Conservation (phyloP, 2,797 vertebrate species). For the Labeo calbasu region DNA sequence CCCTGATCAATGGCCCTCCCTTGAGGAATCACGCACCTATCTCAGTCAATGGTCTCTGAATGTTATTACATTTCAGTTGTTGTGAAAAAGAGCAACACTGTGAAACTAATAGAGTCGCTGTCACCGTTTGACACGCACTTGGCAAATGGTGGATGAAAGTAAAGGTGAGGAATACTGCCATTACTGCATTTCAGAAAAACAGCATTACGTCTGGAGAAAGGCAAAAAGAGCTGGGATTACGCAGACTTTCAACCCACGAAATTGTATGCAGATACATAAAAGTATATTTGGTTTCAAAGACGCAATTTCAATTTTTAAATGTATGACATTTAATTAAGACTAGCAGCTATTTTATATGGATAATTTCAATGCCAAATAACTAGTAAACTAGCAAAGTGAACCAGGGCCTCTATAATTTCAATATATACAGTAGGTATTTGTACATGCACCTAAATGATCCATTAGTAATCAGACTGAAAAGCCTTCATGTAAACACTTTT, state of each 20-base stretch:
- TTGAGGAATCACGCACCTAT: conserved; percentile 72
- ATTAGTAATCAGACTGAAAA: no score
- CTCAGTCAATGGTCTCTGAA: conserved; percentile 73
- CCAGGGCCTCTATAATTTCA: not conserved
- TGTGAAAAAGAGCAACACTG: conserved; percentile 53
- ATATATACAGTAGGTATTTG: not conserved
- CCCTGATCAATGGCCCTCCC: conserved; percentile 76
- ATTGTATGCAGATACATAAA: not conserved
- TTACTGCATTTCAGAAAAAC: conserved; percentile 28
- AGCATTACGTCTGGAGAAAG: not conserved
- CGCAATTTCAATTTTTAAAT: not conserved
- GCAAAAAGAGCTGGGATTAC: not conserved
- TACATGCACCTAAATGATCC: no score
- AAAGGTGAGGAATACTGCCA: conserved; percentile 43
- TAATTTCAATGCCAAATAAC: not conserved
- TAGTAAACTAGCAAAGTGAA: not conserved
- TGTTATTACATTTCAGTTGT: conserved; percentile 76
- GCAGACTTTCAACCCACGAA: not conserved
- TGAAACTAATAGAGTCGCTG: conserved; percentile 50
- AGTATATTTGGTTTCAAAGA: not conserved
- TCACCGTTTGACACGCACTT: conserved; percentile 48
- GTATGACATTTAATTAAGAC: not conserved
- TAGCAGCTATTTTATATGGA: not conserved
- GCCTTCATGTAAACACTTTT: no score
- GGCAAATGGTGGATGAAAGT: conserved; percentile 48